Conservation (phyloP, 2,113 vertebrate species). For the Saccopteryx bilineata region DNA sequence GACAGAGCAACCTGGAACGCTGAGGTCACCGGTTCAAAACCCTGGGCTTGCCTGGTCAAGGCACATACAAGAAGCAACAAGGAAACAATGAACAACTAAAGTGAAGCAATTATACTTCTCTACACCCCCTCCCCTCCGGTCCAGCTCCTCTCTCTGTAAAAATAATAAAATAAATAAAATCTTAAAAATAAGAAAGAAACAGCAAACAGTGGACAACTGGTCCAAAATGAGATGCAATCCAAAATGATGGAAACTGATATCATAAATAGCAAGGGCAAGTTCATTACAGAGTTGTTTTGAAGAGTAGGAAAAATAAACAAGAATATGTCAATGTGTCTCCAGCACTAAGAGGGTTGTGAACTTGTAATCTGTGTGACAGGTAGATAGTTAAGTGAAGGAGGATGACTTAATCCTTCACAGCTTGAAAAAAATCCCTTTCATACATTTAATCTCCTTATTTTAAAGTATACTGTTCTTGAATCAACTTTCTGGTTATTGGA, state of each 20-base stretch:
- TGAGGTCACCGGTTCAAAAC: too few species aligned
- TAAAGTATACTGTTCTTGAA: slow-evolving; percentile 27
- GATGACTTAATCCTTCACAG: slow-evolving; percentile 14
- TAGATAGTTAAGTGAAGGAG: not conserved
- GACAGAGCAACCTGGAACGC: too few species aligned
- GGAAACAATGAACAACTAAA: too few species aligned
- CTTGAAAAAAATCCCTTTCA: slow-evolving; percentile 10
- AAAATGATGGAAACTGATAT: not conserved
- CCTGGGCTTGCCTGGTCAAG: too few species aligned
- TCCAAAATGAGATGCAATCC: not conserved
- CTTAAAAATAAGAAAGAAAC: not conserved
- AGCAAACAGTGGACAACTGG: not conserved
- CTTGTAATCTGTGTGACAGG: not conserved
- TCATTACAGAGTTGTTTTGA: not conserved
- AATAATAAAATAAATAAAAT: too few species aligned
- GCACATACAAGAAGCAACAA: too few species aligned
- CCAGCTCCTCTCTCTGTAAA: too few species aligned
- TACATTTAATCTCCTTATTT: not conserved
- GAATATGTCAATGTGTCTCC: not conserved
- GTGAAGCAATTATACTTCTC: too few species aligned
- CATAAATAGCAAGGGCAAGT: slow-evolving; percentile 21
- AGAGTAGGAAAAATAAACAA: slow-evolving; percentile 24
- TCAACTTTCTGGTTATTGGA: slow-evolving; percentile 39
- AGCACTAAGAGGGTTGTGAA: not conserved
- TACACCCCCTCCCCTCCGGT: too few species aligned